Evolutionary conservation across 2,113 vertebrate genomes (phyloP), one percentile per base, ranked within the genome.

Genomic region (Paracanthobrama guichenoti): DNA sequence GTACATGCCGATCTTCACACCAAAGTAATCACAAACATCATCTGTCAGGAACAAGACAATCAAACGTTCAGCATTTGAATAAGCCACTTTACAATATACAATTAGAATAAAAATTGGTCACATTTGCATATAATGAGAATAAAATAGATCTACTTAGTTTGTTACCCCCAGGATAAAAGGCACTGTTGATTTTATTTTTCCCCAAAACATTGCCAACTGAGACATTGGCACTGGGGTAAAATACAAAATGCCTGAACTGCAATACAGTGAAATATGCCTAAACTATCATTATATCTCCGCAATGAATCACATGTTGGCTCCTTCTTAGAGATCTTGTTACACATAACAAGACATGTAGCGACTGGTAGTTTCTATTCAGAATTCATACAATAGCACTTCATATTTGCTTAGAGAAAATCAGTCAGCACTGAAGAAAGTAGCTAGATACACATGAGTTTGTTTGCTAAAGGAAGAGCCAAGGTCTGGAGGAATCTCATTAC

Each of bases 1-100:
- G 62, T 99, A 99, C 97, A 99, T 96, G 83, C 96, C 97, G 0
- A 99, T 97, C 92, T 99, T 99, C 90, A 99, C 97, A 4, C 98
- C 98, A 0, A 99, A 99, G 86, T 99, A 99, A 88, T 98, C 97
- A 9, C 97, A 98, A 90, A 99, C 97, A 53, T 99, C 98, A 85
- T 99, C 97, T 99, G 88, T 0, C 14, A n/a, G 8, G 20, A 81
- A 67, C 22, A 64, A 0, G 83, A 88, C 14, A 87, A 62, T 74
- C 50, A 59, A 46, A 79, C n/a, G 6, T 1, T 83, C 0, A 62
- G 42, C 16, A 44, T 24, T 16, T 74, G 6, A 85, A 50, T 26
- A 64, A 55, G 46, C 31, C 22, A 44, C 20, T 66, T 18, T 12
- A 24, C 24, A 6, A 11, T 28, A 13, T 28, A 60, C 64, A 67